These are phyloP conservation scores for Cephalopachus bancanus DNA, from an alignment of 2,797 vertebrate genomes.

Conservation along the genomic window DNA sequence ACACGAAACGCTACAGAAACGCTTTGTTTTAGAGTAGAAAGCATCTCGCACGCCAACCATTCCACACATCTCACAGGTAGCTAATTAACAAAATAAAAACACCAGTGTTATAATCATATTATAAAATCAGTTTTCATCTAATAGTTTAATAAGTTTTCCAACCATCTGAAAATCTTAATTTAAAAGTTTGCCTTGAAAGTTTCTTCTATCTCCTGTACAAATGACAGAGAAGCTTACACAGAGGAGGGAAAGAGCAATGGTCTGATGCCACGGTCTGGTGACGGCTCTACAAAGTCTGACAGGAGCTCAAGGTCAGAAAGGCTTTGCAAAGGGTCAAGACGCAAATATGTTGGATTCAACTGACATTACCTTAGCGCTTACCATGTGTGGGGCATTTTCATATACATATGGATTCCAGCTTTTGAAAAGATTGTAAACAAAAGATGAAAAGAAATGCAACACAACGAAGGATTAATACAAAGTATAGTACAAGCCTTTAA, in stretches of 20 bases:
- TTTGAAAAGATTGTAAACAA: constrained; percentile 15
- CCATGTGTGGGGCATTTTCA: background rate
- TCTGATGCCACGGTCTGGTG: background rate
- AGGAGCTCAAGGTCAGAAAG: background rate
- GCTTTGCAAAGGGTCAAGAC: background rate
- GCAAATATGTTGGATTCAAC: background rate
- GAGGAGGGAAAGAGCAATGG: background rate
- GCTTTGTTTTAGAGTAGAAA: constrained; percentile 99
- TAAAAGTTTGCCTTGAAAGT: background rate
- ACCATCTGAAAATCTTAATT: background rate
- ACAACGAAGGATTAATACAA: background rate
- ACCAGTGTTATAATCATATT: background rate
- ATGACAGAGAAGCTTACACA: background rate
- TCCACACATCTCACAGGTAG: constrained; percentile 99
- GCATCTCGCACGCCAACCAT: constrained; percentile 99
- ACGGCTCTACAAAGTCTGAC: background rate
- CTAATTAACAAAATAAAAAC: constrained; percentile 87
- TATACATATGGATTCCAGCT: background rate
- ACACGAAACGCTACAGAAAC: constrained; percentile 99
- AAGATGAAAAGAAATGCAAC: background rate
- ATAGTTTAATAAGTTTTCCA: background rate
- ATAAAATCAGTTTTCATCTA: constrained; percentile 57
- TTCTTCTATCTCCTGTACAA: constrained; percentile 4
- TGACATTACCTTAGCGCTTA: background rate
- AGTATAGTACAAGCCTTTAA: background rate